Conservation (phyloP, 1,140 invertebrate genomes). For the Zaprionus ghesquierei region DNA sequence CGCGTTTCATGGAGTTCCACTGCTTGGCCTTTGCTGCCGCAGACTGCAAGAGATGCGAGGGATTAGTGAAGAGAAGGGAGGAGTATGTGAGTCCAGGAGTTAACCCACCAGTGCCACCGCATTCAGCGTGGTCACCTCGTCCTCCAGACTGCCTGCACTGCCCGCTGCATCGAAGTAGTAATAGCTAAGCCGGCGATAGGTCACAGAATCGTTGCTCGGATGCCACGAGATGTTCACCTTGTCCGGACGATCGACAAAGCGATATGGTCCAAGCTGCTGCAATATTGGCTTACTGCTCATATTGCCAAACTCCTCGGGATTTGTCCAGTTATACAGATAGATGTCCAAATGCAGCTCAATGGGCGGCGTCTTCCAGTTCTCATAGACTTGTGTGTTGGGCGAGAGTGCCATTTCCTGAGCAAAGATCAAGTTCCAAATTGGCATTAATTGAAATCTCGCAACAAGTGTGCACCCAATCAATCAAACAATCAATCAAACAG, state of each 20-base stretch:
- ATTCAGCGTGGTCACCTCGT: constrained; percentile 91
- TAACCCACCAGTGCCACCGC: constrained; percentile 90
- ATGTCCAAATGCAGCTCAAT: constrained; percentile 90
- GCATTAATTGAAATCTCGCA: constrained; percentile 68
- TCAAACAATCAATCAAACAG: constrained; percentile 36
- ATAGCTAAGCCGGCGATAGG: constrained; percentile 88
- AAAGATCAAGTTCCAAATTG: constrained; percentile 51
- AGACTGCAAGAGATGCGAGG: constrained; percentile 84
- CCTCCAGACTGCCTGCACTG: constrained; percentile 90
- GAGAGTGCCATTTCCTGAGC: constrained; percentile 86
- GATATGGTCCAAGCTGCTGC: constrained; percentile 89
- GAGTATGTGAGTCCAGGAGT: fast-evolving
- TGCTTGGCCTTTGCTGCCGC: constrained; percentile 86
- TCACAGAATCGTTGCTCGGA: constrained; percentile 90
- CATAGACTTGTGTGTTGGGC: constrained; percentile 85
- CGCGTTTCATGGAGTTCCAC: constrained; percentile 84
- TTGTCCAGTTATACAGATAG: constrained; percentile 93
- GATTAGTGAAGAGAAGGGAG: not conserved
- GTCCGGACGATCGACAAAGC: constrained; percentile 87
- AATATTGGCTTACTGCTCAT: constrained; percentile 85
- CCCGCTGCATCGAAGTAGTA: constrained; percentile 89
- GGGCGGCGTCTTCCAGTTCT: constrained; percentile 89
- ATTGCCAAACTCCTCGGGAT: constrained; percentile 85
- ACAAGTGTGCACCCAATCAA: constrained; percentile 37
- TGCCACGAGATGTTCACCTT: constrained; percentile 89